These are phyloP conservation scores for Lophotis ruficrista DNA, from an alignment of 2,113 vertebrate species.

Conservation along the genomic window DNA sequence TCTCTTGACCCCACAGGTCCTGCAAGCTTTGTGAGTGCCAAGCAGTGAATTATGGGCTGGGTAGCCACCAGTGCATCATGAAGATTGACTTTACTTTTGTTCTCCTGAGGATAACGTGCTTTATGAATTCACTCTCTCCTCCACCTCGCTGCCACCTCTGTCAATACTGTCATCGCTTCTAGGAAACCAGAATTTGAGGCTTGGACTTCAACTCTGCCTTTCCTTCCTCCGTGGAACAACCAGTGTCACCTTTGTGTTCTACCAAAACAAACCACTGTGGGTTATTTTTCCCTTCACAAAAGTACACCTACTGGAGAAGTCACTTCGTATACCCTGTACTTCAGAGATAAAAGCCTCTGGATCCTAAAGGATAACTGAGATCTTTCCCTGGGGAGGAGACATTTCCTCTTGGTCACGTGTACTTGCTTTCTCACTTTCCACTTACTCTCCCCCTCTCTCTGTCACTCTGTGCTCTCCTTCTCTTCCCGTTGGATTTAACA, in stretches of 20 bases:
- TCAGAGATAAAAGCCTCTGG: conserved; percentile 66
- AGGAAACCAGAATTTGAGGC: conserved; percentile 40
- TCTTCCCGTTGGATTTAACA: conserved; percentile 28
- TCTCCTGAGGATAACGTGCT: neutral
- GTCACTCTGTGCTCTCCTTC: neutral
- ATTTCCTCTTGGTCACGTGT: neutral
- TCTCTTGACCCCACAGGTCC: conserved; percentile 17
- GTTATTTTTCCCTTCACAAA: neutral
- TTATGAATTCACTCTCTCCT: conserved; percentile 39
- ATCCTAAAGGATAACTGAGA: conserved; percentile 70
- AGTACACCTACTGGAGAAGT: neutral
- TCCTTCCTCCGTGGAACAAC: neutral
- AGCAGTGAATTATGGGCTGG: conserved; percentile 54
- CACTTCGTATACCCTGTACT: neutral
- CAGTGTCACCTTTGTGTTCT: neutral
- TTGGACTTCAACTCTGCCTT: conserved; percentile 20
- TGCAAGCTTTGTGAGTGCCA: conserved; percentile 5
- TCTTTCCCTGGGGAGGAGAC: conserved; percentile 53
- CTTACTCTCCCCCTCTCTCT: neutral
- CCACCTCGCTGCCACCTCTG: neutral
- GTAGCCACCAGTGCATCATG: conserved; percentile 67
- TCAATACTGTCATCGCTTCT: conserved; percentile 15
- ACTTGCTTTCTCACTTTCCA: neutral
- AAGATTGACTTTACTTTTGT: conserved; percentile 58
- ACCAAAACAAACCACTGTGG: neutral